A percentile compares a stretch with the other conserved stretches of the same genome.
phyloP scores from a whole-genome alignment of 2,113 vertebrate genomes.

The Pycnonotus jocosus region DNA sequence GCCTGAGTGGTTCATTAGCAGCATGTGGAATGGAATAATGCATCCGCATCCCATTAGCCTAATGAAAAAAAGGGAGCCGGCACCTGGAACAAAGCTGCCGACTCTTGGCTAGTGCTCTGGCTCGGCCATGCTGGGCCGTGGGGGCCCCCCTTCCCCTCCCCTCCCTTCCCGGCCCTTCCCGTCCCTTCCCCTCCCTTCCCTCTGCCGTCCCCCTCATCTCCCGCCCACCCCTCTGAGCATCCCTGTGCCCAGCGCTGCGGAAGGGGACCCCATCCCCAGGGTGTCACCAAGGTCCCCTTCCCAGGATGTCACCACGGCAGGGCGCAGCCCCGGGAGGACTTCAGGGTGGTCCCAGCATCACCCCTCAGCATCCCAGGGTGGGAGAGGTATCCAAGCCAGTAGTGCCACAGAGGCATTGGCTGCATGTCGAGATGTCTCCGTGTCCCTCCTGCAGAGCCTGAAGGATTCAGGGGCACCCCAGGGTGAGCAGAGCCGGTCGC shows the following conservation, averaged over 20 bases:
- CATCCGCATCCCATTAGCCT: conserved; percentile 72
- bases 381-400: background rate
- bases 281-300: background rate
- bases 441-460: conserved; percentile 5
- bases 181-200: background rate
- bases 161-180: background rate
- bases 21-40: conserved; percentile 70
- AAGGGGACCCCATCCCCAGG: background rate
- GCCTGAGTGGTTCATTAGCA: conserved; percentile 72
- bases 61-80: conserved; percentile 70
- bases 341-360: background rate
- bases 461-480: background rate
- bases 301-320: background rate
- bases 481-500: background rate
- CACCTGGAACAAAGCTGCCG: conserved; percentile 70
- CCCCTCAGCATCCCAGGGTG: background rate
- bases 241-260: background rate
- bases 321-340: background rate
- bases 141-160: background rate
- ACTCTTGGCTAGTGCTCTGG: conserved; percentile 59
- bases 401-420: background rate
- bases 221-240: background rate
- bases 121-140: conserved; percentile 14
- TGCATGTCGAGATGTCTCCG: background rate
- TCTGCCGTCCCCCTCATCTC: background rate